Conservation (phyloP, 2,888 invertebrate genomes). For the Acrocera orbiculus region DNA sequence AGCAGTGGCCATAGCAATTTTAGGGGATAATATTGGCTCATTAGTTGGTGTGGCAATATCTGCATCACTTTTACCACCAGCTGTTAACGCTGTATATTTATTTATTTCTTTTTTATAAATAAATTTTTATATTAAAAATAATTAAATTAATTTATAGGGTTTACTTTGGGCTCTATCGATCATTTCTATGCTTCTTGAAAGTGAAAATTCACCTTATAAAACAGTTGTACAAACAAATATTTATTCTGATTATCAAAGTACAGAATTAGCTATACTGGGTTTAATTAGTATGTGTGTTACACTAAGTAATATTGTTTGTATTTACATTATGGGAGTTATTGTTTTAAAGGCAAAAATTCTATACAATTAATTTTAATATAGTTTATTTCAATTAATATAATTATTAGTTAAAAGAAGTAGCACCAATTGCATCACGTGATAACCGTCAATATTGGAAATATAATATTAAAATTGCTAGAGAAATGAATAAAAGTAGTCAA, state of each 20-base stretch:
- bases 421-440: conserved; percentile 35
- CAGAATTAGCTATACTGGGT: conserved; percentile 46
- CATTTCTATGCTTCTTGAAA: conserved; percentile 35
- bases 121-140: conserved; percentile 1
- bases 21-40: conserved; percentile 63
- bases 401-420: conserved; percentile 40
- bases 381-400: background rate
- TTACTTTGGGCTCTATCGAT: conserved; percentile 45
- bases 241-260: conserved; percentile 41
- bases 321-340: conserved; percentile 49
- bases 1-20: conserved; percentile 55
- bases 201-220: conserved; percentile 30
- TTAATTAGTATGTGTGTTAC: conserved; percentile 52
- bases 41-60: conserved; percentile 70
- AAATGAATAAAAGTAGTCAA: conserved; percentile 35
- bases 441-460: conserved; percentile 42
- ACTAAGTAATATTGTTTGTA: conserved; percentile 54
- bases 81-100: conserved; percentile 52
- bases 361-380: no score
- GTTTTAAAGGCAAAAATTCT: conserved; percentile 41
- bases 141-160: conserved; percentile 31
- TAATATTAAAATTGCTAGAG: conserved; percentile 41
- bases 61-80: conserved; percentile 60
- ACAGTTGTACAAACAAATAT: conserved; percentile 30
- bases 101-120: background rate